Percentiles rank a stretch among this genome's conserved stretches.
Conservation (phyloP, 2,113 vertebrate species). For the Sebastes schlegelii region DNA sequence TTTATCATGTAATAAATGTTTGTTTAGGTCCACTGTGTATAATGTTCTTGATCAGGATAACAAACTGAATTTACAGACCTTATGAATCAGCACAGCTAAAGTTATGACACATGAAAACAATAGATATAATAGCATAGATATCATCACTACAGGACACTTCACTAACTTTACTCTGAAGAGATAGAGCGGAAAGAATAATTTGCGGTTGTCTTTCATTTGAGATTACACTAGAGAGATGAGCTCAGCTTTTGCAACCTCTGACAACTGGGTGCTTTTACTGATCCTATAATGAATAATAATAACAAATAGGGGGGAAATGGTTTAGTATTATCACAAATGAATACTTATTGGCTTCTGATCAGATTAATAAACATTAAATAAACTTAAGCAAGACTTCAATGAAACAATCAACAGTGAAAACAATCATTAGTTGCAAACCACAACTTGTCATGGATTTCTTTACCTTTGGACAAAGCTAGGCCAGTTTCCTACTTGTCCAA, state of each 20-base stretch:
- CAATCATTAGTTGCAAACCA: not conserved
- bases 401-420: not conserved
- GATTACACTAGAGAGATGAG: not conserved
- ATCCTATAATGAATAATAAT: not conserved
- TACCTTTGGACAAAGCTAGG: not conserved
- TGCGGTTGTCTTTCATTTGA: not conserved
- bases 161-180: not conserved
- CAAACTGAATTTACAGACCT: constrained; percentile 4
- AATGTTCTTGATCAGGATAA: constrained; percentile 24
- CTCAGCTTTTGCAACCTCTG: not conserved
- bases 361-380: not conserved
- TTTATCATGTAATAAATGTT: not conserved
- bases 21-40: constrained; percentile 19
- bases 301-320: not conserved
- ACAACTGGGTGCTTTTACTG: not conserved
- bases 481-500: not conserved
- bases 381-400: not conserved
- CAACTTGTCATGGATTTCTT: not conserved
- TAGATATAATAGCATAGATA: not conserved
- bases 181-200: not conserved
- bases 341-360: no score
- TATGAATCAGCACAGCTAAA: constrained; percentile 1
- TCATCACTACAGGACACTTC: not conserved
- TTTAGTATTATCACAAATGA: not conserved
- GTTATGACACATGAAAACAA: constrained; percentile 18